Evolutionary conservation across 2,888 invertebrate genomes (phyloP).

Genomic region (Strigamia crassipes): DNA sequence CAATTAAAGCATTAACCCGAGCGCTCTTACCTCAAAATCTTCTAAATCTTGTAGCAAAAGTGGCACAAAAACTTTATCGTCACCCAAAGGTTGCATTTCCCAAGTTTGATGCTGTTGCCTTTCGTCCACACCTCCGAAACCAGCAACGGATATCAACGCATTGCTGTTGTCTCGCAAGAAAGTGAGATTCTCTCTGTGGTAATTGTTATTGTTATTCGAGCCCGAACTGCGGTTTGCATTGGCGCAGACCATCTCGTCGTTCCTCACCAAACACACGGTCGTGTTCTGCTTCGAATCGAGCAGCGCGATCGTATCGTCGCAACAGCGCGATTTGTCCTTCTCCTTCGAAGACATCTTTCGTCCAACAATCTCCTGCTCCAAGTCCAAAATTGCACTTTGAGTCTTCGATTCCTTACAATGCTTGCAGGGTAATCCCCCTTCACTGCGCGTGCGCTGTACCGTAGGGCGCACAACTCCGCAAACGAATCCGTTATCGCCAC

Average conservation of each 20-base stretch:
- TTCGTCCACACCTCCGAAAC: background rate
- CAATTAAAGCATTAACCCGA: background rate
- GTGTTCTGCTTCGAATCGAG: background rate
- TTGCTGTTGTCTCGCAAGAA: constrained; percentile 7
- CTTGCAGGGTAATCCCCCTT: background rate
- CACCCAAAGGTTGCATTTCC: constrained; percentile 23
- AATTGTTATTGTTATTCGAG: constrained; percentile 32
- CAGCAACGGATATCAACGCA: constrained; percentile 17
- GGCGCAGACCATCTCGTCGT: background rate
- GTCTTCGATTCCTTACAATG: constrained; percentile 18
- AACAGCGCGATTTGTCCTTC: constrained; percentile 3
- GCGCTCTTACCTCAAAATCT: constrained; percentile 21
- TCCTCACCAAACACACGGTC: constrained; percentile 33
- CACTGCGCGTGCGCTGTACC: constrained; percentile 14
- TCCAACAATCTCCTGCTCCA: background rate
- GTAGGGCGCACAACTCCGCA: constrained; percentile 14
- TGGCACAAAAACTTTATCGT: constrained; percentile 28
- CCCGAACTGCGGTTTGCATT: constrained; percentile 14
- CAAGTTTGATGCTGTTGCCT: constrained; percentile 15
- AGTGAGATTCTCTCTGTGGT: constrained; percentile 6
- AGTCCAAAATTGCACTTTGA: constrained; percentile 25
- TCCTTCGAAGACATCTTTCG: constrained; percentile 10
- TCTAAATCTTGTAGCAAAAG: constrained; percentile 35
- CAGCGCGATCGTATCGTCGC: background rate
- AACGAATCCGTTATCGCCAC: constrained; percentile 18